Evolutionary conservation across 1,140 invertebrate genomes (phyloP), one percentile per base, ranked within the genome.

Genomic region (Solenopsis invicta): DNA sequence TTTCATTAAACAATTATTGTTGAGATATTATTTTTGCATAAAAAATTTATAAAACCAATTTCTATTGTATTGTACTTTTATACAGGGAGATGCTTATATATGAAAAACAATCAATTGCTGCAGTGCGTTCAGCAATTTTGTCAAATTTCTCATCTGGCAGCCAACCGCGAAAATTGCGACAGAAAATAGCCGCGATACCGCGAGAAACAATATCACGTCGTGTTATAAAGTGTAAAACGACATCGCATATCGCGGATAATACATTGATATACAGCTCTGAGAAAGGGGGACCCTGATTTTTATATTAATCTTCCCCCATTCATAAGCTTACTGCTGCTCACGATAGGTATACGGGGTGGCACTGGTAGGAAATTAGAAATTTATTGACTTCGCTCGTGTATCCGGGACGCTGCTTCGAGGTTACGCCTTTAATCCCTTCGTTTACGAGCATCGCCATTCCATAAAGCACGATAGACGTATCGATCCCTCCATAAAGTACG

Each of bases 311-410:
- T 78, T 34, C 13, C 5, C 67, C 59, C 77, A 56, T 71, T 56
- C 82, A 75, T 66, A 61, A 66, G 87, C 69, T 89, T 71, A 62
- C 12, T 69, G 64, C 84, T 4, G 61, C 45, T 84, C 80, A 45
- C 24, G 52, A 34, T 78, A 72, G 81, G 56, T 80, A 75, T 71
- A 62, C 54, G 50, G 71, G 66, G 71, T 89, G 85, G 54, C 77
- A 78, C 77, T 82, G 62, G 88, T 59, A 80, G 84, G 45, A 90
- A 90, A 89, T 89, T 90, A 87, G 67, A 87, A 89, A 90, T 90
- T 90, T 90, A 90, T 90, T 87, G 88, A 89, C 88, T 72, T 50
- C 59, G 66, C 29, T 5, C 72, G 50, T 61, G 72, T 54, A 66
- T 59, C 64, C 64, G 41, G 59, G 16, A n/a, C 84, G 50, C 37